These are phyloP conservation scores for Gobio gobio DNA, from an alignment of 2,113 vertebrate species.

Conservation along the genomic window DNA sequence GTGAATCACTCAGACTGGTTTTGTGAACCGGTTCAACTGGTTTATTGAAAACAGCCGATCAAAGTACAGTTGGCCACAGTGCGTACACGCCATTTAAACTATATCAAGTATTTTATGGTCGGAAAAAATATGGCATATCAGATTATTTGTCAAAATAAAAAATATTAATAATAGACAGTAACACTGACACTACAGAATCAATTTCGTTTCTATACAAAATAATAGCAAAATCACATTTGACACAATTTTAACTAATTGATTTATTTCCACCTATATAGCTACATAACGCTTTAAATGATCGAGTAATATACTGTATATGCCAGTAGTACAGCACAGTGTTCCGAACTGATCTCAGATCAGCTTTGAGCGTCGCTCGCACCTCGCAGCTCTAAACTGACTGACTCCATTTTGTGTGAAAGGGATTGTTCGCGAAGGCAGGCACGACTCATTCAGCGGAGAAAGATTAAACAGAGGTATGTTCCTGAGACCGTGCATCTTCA, in stretches of 20 bases:
- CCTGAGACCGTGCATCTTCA: not conserved
- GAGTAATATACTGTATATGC: not conserved
- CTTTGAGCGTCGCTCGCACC: not conserved
- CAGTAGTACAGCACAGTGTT: not conserved
- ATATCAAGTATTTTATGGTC: not conserved
- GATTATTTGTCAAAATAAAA: not conserved
- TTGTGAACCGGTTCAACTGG: not conserved
- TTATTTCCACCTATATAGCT: not conserved
- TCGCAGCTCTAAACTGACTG: not conserved
- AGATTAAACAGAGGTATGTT: not conserved
- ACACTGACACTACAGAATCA: not conserved
- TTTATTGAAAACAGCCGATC: not conserved
- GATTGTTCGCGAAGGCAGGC: not conserved
- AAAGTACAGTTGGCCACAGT: not conserved
- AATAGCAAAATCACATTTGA: not conserved
- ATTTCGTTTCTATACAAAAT: not conserved
- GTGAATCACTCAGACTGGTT: not conserved
- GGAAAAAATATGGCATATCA: not conserved
- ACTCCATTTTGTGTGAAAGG: constrained; percentile 72
- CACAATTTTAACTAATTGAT: not conserved
- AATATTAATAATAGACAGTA: not conserved
- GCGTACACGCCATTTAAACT: not conserved
- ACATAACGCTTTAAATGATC: not conserved
- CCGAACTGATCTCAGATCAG: constrained; percentile 11
- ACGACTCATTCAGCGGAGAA: not conserved